Conservation (phyloP, 1,140 invertebrate genomes). For the Hycleus cichorii region DNA sequence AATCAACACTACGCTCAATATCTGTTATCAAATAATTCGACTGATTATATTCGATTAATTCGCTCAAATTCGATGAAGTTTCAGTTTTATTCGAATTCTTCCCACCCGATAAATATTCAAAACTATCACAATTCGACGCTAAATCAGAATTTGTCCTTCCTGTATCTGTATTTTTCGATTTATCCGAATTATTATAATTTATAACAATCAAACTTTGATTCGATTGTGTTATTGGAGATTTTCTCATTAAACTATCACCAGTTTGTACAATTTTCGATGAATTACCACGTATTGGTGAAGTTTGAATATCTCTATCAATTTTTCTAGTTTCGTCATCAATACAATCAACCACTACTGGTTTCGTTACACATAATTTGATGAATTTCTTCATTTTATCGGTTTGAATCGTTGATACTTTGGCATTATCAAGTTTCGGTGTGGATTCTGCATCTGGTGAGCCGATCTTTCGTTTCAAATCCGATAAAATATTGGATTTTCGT, state of each 20-base stretch:
- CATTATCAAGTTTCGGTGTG: conserved; percentile 22
- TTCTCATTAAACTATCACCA: conserved; percentile 4
- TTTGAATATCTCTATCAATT: conserved; percentile 24
- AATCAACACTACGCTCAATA: conserved; percentile 25
- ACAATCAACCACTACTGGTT: conserved; percentile 31
- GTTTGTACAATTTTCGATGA: conserved; percentile 26
- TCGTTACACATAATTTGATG: conserved; percentile 24
- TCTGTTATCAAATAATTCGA: conserved; percentile 16
- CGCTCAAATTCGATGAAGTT: conserved; percentile 10
- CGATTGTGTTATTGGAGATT: not conserved
- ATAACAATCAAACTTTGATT: conserved; percentile 16
- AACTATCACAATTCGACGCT: conserved; percentile 29
- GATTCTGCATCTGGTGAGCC: conserved; percentile 34
- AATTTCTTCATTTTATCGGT: conserved; percentile 13
- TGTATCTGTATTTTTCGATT: not conserved
- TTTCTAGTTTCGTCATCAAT: not conserved
- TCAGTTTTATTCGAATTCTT: not conserved
- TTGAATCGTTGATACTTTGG: not conserved
- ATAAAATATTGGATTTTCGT: conserved; percentile 4
- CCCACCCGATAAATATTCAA: conserved; percentile 21
- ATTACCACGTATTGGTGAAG: not conserved
- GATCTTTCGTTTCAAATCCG: conserved; percentile 29
- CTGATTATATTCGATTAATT: conserved; percentile 17
- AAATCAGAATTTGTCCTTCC: not conserved
- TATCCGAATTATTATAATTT: conserved; percentile 7